Evolutionary conservation across 2,888 invertebrate genomes (phyloP), one percentile per base, ranked within the genome.

Genomic region (Ennomos fuscantarius): DNA sequence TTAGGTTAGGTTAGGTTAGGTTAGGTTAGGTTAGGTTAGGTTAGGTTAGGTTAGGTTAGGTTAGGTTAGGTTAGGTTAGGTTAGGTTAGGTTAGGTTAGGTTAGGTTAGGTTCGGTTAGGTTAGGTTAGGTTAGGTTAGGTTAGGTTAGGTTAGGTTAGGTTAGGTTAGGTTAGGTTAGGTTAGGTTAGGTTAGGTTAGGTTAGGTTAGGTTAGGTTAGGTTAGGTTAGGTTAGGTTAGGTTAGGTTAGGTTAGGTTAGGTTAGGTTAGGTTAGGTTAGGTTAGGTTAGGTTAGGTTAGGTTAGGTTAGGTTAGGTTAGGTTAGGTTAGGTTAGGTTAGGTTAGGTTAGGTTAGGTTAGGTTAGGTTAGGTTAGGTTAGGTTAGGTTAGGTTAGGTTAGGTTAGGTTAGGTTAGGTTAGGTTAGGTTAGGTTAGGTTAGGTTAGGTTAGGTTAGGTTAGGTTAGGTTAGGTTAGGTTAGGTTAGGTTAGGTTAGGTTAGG

Each of bases 1-100:
- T 60, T 60, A 50, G 51, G 55, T 55, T 52, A 60, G 55, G 60
- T 60, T 15, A 15, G 15, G 54, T 60, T 55, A 60, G 52, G 55
- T 60, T 60, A 53, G 55, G 60, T 59, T 59, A 60, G 55, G 61
- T 61, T n/a, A n/a, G 43, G 36, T 36, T 36, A 36, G 36, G 36
- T 36, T 36, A 36, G 36, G 36, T 36, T 36, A 36, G 36, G 36
- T 36, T 36, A 36, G 36, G 36, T 36, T 36, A 36, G 36, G 36
- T 36, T 36, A 36, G 36, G 36, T 36, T 36, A 36, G 36, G 36
- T 36, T 36, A 36, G 36, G 36, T 36, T 36, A 36, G 36, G 36
- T 36, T 15, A 15, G 15, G n/a, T 36, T 36, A 36, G 36, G 36
- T 36, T 36, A 36, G 36, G 36, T 36, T 36, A 36, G 36, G 36